Evolutionary conservation across 2,113 vertebrate species (phyloP).

Genomic region (Crocuta crocuta): DNA sequence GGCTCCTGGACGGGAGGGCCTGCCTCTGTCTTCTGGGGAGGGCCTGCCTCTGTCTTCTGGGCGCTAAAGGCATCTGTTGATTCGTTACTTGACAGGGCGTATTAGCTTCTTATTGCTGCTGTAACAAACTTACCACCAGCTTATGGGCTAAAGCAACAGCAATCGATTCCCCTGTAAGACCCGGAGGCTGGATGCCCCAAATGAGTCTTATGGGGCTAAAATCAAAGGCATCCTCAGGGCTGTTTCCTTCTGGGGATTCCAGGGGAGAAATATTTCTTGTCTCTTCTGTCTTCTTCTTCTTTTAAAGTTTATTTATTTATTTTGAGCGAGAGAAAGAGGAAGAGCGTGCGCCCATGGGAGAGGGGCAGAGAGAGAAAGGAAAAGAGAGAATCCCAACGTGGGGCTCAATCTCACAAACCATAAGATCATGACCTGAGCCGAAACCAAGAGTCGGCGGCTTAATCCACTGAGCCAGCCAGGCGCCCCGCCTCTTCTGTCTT

Average conservation of each 20-base stretch:
- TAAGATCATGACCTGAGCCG: no score
- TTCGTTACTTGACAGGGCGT: background rate
- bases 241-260: background rate
- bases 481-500: background rate
- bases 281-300: background rate
- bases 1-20: background rate
- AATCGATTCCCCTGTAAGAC: background rate
- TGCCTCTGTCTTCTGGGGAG: background rate
- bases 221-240: background rate
- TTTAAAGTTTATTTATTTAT: no score
- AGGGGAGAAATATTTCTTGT: fast-evolving
- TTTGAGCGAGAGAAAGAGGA: no score
- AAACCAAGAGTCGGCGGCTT: no score
- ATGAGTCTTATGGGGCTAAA: background rate
- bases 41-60: background rate
- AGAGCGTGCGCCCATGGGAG: no score
- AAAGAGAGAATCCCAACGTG: no score
- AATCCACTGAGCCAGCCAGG: no score
- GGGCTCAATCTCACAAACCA: no score
- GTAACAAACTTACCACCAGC: background rate
- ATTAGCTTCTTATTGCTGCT: background rate
- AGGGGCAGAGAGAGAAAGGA: no score
- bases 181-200: background rate
- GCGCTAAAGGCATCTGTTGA: no score
- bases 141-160: background rate